These are phyloP conservation scores for Drosophila lacicola DNA, from an alignment of 2,888 invertebrate species.

Conservation along the genomic window DNA sequence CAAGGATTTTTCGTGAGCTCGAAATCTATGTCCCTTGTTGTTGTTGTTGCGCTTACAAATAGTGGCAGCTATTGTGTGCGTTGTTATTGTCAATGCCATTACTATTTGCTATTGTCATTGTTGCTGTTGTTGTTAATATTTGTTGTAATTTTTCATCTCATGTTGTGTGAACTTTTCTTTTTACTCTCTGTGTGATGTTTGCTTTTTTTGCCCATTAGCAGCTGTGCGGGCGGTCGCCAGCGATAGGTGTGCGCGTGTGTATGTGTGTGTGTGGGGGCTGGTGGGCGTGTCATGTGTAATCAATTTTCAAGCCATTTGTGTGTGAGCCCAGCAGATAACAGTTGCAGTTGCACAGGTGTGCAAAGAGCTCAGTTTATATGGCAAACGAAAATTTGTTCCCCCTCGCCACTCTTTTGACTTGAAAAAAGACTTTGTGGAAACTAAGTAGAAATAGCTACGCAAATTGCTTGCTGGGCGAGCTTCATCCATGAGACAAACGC, in stretches of 20 bases:
- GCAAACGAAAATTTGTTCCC: background rate
- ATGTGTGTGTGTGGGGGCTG: constrained; percentile 6
- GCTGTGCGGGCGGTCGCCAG: constrained; percentile 20
- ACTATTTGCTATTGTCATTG: constrained; percentile 71
- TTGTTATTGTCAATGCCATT: constrained; percentile 67
- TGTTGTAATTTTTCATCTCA: constrained; percentile 77
- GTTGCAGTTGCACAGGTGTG: constrained; percentile 55
- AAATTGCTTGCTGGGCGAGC: background rate
- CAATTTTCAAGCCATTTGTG: constrained; percentile 68
- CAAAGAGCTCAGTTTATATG: constrained; percentile 26
- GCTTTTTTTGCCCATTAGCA: constrained; percentile 74
- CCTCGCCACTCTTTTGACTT: constrained; percentile 20
- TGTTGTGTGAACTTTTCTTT: constrained; percentile 42
- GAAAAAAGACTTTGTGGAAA: constrained; percentile 12
- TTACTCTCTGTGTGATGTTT: constrained; percentile 37
- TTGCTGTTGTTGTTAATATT: constrained; percentile 62
- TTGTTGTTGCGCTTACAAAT: constrained; percentile 51
- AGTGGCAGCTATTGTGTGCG: constrained; percentile 51
- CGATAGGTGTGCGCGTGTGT: constrained; percentile 13
- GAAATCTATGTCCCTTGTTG: constrained; percentile 47
- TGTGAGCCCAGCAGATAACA: constrained; percentile 23
- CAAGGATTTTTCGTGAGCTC: constrained; percentile 58
- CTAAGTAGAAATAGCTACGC: background rate
- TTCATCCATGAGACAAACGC: no score
- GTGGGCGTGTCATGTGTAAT: constrained; percentile 69